These are phyloP conservation scores for Coelinius sp. DNA, from an alignment of 2,888 invertebrate genomes.

Conservation along the genomic window DNA sequence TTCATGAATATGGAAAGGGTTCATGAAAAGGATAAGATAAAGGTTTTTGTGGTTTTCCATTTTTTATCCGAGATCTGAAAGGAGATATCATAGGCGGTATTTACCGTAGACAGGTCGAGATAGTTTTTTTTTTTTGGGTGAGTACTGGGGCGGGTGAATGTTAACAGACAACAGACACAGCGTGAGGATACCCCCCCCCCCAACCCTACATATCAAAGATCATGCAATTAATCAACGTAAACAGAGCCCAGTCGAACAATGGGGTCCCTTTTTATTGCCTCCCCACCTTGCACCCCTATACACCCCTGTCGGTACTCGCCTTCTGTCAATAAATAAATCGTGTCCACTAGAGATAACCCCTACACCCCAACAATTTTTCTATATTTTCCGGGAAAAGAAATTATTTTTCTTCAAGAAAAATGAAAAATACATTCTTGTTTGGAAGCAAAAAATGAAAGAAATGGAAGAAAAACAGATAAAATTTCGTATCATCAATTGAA, in stretches of 20 bases:
- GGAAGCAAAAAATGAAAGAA: not conserved
- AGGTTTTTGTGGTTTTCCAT: not conserved
- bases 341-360: slow-evolving; percentile 32
- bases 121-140: slow-evolving; percentile 37
- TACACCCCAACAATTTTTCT: not conserved
- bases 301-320: slow-evolving; percentile 50
- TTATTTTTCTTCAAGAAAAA: not conserved
- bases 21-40: not conserved
- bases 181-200: slow-evolving; percentile 34
- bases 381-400: not conserved
- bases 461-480: too few species aligned
- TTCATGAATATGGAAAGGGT: too few species aligned
- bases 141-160: slow-evolving; percentile 44
- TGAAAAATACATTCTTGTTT: not conserved
- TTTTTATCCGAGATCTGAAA: not conserved
- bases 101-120: slow-evolving; percentile 44
- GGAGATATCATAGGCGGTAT: slow-evolving; percentile 21
- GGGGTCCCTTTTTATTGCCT: slow-evolving; percentile 56
- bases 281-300: slow-evolving; percentile 38
- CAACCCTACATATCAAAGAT: slow-evolving; percentile 52
- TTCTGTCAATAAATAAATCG: slow-evolving; percentile 62
- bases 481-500: not conserved
- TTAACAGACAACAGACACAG: slow-evolving; percentile 40
- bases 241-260: slow-evolving; percentile 54
- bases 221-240: slow-evolving; percentile 62